These are phyloP conservation scores for Hypsopygia costalis DNA, from an alignment of 2,888 invertebrate species.

Conservation along the genomic window DNA sequence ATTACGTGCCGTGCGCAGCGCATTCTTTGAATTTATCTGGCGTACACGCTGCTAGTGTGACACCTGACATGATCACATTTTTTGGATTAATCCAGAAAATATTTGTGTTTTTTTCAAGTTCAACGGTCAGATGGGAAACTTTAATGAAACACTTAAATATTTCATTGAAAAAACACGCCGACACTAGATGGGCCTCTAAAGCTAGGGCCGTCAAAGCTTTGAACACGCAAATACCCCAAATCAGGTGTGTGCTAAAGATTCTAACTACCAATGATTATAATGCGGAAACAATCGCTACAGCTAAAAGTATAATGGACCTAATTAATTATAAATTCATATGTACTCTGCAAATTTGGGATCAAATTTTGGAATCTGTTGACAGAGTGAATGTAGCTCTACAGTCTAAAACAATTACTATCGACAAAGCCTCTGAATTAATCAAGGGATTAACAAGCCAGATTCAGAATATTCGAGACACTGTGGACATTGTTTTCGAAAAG, in stretches of 20 bases:
- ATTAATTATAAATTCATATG: too few relatives aligned
- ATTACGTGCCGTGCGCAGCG: conserved; percentile 11
- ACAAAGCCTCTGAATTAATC: too few relatives aligned
- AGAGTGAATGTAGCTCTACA: too few relatives aligned
- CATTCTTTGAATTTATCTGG: conserved; percentile 12
- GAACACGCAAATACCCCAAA: conserved; percentile 13
- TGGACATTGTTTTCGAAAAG: too few relatives aligned
- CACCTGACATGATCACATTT: conserved; percentile 7
- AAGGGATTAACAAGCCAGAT: too few relatives aligned
- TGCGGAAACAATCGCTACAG: too few relatives aligned
- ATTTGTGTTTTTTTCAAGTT: conserved; percentile 5
- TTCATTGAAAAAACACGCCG: conserved; percentile 3
- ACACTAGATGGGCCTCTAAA: conserved; percentile 11
- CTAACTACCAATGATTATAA: too few relatives aligned
- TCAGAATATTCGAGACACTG: too few relatives aligned
- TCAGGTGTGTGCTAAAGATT: conserved; percentile 16
- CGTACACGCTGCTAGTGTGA: conserved; percentile 7
- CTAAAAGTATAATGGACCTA: too few relatives aligned
- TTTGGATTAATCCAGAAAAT: conserved; percentile 5
- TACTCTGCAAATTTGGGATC: too few relatives aligned
- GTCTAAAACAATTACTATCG: too few relatives aligned
- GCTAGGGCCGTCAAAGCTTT: conserved; percentile 13
- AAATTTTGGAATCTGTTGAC: too few relatives aligned
- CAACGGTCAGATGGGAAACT: conserved; percentile 7
- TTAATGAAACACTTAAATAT: conserved; percentile 8